Percentiles rank a stretch among this genome's conserved stretches.
phyloP scores from a whole-genome alignment of 1,140 invertebrate species.

The Coenobita brevimanus region DNA sequence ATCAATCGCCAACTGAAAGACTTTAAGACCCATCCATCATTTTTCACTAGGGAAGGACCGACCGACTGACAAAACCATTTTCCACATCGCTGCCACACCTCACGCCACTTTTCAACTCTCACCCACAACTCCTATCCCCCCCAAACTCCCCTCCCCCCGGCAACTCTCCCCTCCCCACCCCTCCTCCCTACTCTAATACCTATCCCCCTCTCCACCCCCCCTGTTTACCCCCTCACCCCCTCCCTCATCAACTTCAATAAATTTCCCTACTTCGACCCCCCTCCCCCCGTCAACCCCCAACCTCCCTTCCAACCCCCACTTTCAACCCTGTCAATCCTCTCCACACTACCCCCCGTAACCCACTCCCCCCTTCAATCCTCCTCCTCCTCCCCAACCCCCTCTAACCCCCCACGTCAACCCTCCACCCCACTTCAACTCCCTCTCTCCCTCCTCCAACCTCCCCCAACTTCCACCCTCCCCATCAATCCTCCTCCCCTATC shows the following conservation, averaged over 20 bases:
- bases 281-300: no score
- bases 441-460: neutral
- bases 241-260: no score
- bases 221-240: no score
- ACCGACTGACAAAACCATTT: no score
- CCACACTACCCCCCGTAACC: neutral
- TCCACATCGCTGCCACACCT: no score
- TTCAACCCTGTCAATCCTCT: neutral
- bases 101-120: no score
- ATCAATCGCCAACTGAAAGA: no score
- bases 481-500: neutral
- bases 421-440: neutral
- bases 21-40: no score
- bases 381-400: neutral
- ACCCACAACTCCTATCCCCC: no score
- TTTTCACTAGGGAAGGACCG: no score
- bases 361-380: neutral
- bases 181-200: neutral
- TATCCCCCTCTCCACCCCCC: neutral
- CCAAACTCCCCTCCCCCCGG: no score
- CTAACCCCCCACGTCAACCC: neutral
- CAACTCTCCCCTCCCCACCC: neutral
- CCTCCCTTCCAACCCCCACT: neutral
- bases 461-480: neutral
- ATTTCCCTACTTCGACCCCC: no score